Evolutionary conservation across 1,140 invertebrate genomes (phyloP).

Genomic region (Tetragnatha versicolor): DNA sequence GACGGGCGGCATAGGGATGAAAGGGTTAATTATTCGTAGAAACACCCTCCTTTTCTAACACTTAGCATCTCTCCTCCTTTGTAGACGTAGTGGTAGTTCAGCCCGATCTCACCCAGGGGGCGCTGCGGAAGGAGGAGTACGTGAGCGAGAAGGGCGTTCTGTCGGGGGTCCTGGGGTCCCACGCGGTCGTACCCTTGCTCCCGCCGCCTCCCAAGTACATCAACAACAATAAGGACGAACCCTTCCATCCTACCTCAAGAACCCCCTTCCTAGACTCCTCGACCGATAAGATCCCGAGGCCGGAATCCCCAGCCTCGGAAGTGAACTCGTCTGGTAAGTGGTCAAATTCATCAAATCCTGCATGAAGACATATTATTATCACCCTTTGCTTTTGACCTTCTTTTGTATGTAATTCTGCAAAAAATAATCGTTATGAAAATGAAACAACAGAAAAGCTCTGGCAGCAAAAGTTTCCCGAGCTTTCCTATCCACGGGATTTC

Average conservation of each 20-base stretch:
- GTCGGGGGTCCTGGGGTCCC: neutral
- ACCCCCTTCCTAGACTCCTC: constrained; percentile 28
- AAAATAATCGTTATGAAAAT: no score
- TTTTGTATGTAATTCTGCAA: neutral
- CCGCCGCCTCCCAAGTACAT: constrained; percentile 38
- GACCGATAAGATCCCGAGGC: constrained; percentile 42
- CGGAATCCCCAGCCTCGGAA: constrained; percentile 26
- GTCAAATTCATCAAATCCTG: neutral
- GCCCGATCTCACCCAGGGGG: constrained; percentile 82
- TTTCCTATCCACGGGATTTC: no score
- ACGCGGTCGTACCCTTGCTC: constrained; percentile 5
- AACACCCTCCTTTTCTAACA: no score
- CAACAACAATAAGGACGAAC: constrained; percentile 39
- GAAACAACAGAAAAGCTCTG: no score
- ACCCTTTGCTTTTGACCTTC: neutral
- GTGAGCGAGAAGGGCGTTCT: constrained; percentile 33
- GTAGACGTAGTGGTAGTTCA: constrained; percentile 73
- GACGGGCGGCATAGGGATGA: no score
- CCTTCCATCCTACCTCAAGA: constrained; percentile 20
- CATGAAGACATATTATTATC: no score
- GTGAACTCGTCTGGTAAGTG: constrained; percentile 34
- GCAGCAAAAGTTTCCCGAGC: no score
- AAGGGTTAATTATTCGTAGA: no score
- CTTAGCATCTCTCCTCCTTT: constrained; percentile 3
- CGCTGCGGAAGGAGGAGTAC: constrained; percentile 10